These are phyloP conservation scores for Chrysocyon brachyurus DNA, from an alignment of 2,797 vertebrate genomes.

Conservation along the genomic window DNA sequence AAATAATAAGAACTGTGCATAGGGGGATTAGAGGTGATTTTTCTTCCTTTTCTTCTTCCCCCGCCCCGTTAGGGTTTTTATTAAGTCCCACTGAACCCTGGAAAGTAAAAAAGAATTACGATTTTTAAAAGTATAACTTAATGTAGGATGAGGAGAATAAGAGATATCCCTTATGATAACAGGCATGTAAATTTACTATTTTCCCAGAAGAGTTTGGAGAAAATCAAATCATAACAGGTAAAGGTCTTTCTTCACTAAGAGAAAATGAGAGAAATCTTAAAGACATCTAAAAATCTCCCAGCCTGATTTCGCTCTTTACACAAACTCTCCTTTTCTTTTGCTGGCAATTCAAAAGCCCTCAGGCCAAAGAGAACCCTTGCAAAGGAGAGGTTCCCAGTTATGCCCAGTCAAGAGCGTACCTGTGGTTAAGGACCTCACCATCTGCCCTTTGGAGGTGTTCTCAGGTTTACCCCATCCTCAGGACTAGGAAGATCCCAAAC, in stretches of 20 bases:
- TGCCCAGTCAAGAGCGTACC: not conserved
- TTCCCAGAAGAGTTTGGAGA: conserved; percentile 11
- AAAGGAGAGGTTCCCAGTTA: not conserved
- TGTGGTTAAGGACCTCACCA: not conserved
- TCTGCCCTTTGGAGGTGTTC: not conserved
- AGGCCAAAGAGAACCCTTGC: not conserved
- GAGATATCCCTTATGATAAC: not conserved
- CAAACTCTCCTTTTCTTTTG: not conserved
- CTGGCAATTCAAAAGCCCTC: not conserved
- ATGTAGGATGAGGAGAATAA: not conserved
- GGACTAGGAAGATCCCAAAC: not conserved
- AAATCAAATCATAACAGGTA: not conserved
- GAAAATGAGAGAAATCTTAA: not conserved
- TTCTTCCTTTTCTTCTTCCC: not conserved
- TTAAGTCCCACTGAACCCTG: not conserved
- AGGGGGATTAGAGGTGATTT: not conserved
- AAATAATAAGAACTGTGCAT: not conserved
- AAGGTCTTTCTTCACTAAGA: not conserved
- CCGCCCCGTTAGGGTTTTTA: not conserved
- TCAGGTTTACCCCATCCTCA: not conserved
- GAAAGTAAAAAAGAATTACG: not conserved
- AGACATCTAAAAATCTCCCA: not conserved
- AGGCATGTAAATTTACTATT: not conserved
- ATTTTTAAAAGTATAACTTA: not conserved
- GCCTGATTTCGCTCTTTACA: not conserved